These are phyloP conservation scores for Melanitta fusca DNA, from an alignment of 2,797 vertebrate genomes.

Conservation along the genomic window DNA sequence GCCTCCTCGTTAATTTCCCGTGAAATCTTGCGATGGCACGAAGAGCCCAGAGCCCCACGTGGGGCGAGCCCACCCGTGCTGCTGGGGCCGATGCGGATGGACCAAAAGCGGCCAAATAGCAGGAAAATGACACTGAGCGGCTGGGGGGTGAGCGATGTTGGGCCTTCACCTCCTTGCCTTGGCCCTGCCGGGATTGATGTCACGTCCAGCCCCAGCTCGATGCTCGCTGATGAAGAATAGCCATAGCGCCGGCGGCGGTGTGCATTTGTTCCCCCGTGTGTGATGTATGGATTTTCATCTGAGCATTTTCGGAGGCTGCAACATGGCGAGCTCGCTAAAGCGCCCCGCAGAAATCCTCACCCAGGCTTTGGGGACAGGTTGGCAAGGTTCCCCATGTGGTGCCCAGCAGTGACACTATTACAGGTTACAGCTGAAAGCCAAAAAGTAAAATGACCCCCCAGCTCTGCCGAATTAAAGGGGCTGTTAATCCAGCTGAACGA, in stretches of 20 bases:
- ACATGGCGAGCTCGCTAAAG: rapidly evolving
- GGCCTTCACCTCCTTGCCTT: neutral
- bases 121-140: too few species aligned
- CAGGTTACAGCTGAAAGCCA: neutral
- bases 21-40: neutral
- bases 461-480: neutral
- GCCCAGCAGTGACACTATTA: neutral
- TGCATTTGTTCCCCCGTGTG: neutral
- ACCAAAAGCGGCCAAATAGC: neutral
- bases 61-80: neutral
- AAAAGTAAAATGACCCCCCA: neutral
- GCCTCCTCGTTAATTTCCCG: conserved; percentile 42
- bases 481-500: neutral
- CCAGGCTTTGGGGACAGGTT: neutral
- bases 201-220: neutral
- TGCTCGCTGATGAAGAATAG: neutral
- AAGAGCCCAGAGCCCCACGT: neutral
- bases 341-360: neutral
- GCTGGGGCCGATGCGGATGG: neutral
- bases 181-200: neutral
- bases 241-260: neutral
- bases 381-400: neutral
- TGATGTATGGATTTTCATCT: neutral
- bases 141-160: neutral
- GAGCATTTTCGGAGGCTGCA: neutral